Conservation (phyloP, 2,113 vertebrate species). For the Gnathonemus longibarbis region DNA sequence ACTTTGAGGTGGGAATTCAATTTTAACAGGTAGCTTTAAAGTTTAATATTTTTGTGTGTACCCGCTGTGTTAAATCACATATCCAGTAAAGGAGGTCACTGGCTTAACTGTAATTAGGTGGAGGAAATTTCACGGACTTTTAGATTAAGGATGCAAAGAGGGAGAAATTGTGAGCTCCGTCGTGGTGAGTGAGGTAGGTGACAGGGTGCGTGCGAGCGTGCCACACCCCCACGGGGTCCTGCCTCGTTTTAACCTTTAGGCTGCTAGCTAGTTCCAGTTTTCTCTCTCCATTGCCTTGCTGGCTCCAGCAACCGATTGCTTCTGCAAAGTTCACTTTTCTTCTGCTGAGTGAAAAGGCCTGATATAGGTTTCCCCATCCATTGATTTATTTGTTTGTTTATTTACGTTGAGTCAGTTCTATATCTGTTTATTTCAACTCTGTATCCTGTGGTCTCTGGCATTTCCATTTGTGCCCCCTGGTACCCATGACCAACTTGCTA, state of each 20-base stretch:
- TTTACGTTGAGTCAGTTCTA: neutral
- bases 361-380: neutral
- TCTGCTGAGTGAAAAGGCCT: neutral
- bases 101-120: constrained; percentile 10
- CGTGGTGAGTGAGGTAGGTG: neutral
- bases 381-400: neutral
- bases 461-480: neutral
- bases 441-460: neutral
- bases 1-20: constrained; percentile 48
- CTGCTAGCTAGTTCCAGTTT: neutral
- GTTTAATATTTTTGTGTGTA: constrained; percentile 50
- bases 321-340: neutral
- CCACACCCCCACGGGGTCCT: neutral
- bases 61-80: constrained; percentile 32
- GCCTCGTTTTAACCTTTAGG: neutral
- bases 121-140: neutral
- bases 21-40: constrained; percentile 42
- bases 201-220: neutral
- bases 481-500: neutral
- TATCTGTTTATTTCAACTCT: neutral
- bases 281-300: neutral
- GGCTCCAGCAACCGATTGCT: neutral
- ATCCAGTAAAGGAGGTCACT: neutral
- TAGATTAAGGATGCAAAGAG: neutral
- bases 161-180: neutral